Conservation (phyloP, 2,888 invertebrate genomes). For the Drosophila robusta region DNA sequence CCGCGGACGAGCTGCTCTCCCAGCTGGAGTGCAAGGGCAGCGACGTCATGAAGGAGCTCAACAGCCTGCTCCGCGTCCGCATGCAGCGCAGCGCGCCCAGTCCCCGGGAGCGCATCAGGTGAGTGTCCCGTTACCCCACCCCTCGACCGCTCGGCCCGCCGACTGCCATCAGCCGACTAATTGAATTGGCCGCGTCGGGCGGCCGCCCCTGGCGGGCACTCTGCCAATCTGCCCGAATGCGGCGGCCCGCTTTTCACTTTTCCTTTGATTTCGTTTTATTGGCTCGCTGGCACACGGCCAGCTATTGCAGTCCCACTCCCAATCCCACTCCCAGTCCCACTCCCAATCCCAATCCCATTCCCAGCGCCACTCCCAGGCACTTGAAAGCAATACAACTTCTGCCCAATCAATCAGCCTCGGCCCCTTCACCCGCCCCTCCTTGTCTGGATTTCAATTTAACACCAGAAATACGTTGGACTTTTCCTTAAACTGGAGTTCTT, state of each 20-base stretch:
- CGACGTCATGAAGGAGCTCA: constrained; percentile 87
- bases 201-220: constrained; percentile 24
- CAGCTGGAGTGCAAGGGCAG: constrained; percentile 86
- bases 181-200: constrained; percentile 58
- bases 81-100: constrained; percentile 63
- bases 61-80: constrained; percentile 85
- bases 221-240: constrained; percentile 47
- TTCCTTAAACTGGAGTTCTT: neutral
- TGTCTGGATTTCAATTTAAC: constrained; percentile 47
- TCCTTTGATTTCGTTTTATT: constrained; percentile 65
- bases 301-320: constrained; percentile 19
- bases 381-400: constrained; percentile 55
- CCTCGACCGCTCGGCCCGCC: constrained; percentile 4
- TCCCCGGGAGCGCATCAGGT: constrained; percentile 79
- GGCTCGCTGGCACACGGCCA: constrained; percentile 63
- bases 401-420: constrained; percentile 63
- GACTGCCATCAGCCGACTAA: constrained; percentile 49
- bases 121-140: constrained; percentile 38
- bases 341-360: constrained; percentile 6
- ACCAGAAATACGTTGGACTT: constrained; percentile 40
- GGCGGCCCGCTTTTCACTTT: constrained; percentile 37
- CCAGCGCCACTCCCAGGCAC: constrained; percentile 45
- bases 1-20: constrained; percentile 83
- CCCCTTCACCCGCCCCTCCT: constrained; percentile 3
- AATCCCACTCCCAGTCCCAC: constrained; percentile 2